These are phyloP conservation scores for Carposina sasakii DNA, from an alignment of 1,140 invertebrate species.

Conservation along the genomic window DNA sequence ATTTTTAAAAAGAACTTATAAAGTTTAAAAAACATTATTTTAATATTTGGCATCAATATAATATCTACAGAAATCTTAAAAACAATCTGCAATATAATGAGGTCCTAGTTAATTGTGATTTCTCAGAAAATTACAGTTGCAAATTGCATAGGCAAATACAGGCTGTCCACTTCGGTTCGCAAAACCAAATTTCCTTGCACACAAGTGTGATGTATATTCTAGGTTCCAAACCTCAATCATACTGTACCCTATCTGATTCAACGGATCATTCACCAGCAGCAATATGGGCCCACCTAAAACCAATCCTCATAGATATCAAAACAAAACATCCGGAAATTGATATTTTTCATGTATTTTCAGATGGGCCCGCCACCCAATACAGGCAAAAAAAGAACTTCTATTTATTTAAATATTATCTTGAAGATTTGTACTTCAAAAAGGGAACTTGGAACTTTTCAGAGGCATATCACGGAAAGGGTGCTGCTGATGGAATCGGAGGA, in stretches of 20 bases:
- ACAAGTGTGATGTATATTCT: constrained; percentile 10
- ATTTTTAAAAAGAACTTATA: constrained; percentile 4
- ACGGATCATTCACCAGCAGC: constrained; percentile 18
- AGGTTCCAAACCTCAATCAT: constrained; percentile 8
- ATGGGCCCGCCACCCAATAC: constrained; percentile 9
- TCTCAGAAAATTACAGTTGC: constrained; percentile 29
- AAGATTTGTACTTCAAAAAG: not conserved
- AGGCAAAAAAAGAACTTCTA: constrained; percentile 17
- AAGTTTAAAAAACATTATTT: constrained; percentile 10
- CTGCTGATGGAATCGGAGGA: constrained; percentile 24
- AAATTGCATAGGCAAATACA: constrained; percentile 28
- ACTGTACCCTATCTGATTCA: constrained; percentile 16
- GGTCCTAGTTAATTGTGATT: constrained; percentile 15
- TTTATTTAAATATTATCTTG: not conserved
- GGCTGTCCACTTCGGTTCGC: constrained; percentile 26
- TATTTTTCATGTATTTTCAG: constrained; percentile 12
- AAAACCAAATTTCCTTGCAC: constrained; percentile 22
- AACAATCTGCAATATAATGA: constrained; percentile 14
- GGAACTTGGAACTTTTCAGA: constrained; percentile 24
- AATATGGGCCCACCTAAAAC: constrained; percentile 12
- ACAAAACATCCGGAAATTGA: not conserved
- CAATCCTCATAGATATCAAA: constrained; percentile 6
- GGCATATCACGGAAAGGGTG: constrained; percentile 21
- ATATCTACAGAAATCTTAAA: not conserved
- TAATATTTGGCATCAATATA: constrained; percentile 13